Conservation (phyloP, 2,888 invertebrate species). For the Nemotelus nigrinus region DNA sequence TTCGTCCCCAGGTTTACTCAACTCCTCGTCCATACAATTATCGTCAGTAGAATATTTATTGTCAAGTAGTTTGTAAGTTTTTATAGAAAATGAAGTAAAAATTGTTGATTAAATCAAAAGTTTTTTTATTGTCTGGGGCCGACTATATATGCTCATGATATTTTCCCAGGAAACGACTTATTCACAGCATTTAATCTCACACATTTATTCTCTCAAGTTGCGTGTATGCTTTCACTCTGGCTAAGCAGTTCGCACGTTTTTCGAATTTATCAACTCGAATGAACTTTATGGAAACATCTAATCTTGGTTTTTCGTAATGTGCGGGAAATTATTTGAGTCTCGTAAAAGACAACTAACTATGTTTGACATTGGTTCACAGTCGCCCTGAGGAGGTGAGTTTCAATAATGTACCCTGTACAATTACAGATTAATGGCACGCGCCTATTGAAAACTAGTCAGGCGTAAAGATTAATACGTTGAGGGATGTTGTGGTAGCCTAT, state of each 20-base stretch:
- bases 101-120: not conserved
- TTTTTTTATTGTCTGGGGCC: too few relatives aligned
- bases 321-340: slow-evolving; percentile 33
- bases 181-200: too few relatives aligned
- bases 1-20: slow-evolving; percentile 19
- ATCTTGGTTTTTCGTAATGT: too few relatives aligned
- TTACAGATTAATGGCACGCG: slow-evolving; percentile 46
- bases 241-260: slow-evolving; percentile 5
- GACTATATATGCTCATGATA: too few relatives aligned
- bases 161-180: too few relatives aligned
- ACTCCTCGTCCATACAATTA: slow-evolving; percentile 5
- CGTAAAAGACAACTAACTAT: slow-evolving; percentile 2
- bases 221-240: too few relatives aligned
- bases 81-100: slow-evolving; percentile 11
- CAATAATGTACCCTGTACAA: slow-evolving; percentile 24
- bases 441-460: slow-evolving; percentile 33
- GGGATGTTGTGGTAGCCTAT: slow-evolving; percentile 37
- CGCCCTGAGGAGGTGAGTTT: not conserved
- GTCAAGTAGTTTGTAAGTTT: slow-evolving; percentile 19
- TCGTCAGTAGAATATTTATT: not conserved
- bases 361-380: not conserved
- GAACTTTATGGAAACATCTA: not conserved
- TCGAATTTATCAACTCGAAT: slow-evolving; percentile 15
- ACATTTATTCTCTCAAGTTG: too few relatives aligned
- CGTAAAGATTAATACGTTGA: slow-evolving; percentile 33